Evolutionary conservation across 1,140 invertebrate genomes (phyloP).

Genomic region (Andrena cerasifolii): DNA sequence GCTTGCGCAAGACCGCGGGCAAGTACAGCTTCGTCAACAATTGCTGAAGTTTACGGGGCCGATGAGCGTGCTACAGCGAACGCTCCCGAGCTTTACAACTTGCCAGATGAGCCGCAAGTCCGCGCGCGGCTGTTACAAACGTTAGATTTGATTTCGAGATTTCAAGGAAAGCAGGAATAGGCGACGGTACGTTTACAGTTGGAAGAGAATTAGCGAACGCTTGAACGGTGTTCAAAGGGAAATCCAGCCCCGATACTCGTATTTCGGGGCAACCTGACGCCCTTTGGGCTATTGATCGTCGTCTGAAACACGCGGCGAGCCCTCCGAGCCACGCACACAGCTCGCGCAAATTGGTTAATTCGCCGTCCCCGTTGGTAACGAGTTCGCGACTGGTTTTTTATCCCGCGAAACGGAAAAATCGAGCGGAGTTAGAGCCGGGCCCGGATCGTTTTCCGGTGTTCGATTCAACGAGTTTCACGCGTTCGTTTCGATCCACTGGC

Average conservation of each 20-base stretch:
- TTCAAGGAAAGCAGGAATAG: too few species aligned
- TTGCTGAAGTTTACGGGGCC: too few species aligned
- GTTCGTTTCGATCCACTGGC: constrained; percentile 4
- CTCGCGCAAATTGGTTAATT: constrained; percentile 36
- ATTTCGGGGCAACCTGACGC: constrained; percentile 53
- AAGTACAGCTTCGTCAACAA: too few species aligned
- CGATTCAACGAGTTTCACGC: neutral
- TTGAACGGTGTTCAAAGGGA: constrained; percentile 13
- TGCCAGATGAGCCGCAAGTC: too few species aligned
- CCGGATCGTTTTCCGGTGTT: neutral
- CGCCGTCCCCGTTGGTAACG: neutral
- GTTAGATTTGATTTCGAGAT: too few species aligned
- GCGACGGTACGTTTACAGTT: too few species aligned
- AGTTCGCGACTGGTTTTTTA: neutral
- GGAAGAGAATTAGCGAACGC: constrained; percentile 1
- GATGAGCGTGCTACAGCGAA: too few species aligned
- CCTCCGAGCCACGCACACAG: constrained; percentile 5
- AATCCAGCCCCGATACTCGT: constrained; percentile 21
- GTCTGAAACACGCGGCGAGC: constrained; percentile 27
- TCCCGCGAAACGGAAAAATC: neutral
- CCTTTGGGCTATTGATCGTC: constrained; percentile 57
- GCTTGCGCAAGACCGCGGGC: too few species aligned
- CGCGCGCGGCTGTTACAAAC: too few species aligned
- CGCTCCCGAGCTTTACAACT: too few species aligned
- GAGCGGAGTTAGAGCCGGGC: neutral